Evolutionary conservation across 2,797 vertebrate genomes (phyloP).

Genomic region (Australoheros facetus): DNA sequence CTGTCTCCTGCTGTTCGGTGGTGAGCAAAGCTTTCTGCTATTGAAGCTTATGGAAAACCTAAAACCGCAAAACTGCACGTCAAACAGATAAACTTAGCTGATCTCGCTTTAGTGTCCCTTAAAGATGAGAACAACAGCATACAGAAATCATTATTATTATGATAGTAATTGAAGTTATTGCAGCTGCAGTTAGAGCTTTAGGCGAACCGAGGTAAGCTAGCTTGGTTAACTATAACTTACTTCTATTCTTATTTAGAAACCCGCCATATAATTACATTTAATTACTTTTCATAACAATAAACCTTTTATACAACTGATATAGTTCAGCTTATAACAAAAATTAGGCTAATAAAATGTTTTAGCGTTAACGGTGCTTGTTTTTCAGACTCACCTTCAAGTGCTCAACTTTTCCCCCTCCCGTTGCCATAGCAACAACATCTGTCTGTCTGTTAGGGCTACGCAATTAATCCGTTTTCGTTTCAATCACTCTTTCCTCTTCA

Average conservation of each 20-base stretch:
- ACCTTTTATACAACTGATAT: background rate
- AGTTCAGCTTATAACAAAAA: background rate
- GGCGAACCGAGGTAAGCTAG: background rate
- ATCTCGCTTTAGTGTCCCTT: background rate
- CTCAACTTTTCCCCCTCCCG: background rate
- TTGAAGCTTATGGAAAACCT: background rate
- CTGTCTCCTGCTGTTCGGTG: background rate
- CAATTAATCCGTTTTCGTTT: background rate
- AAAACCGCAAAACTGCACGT: background rate
- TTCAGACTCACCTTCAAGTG: background rate
- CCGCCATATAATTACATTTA: background rate
- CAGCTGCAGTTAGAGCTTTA: background rate
- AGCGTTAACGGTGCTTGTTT: background rate
- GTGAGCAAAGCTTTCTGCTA: background rate
- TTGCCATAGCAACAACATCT: constrained; percentile 26
- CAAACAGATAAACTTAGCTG: background rate
- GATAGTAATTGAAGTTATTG: background rate
- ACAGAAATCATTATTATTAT: background rate
- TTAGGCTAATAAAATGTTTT: background rate
- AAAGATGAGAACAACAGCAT: background rate
- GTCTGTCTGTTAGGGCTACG: background rate
- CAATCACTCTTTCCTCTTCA: background rate
- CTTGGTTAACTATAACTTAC: background rate
- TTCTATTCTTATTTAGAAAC: background rate
- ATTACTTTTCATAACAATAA: background rate